A percentile compares a stretch with the other conserved stretches of the same genome.
Evolutionary conservation across 2,797 vertebrate species (phyloP).

Genomic region (Neomorphus geoffroyi): DNA sequence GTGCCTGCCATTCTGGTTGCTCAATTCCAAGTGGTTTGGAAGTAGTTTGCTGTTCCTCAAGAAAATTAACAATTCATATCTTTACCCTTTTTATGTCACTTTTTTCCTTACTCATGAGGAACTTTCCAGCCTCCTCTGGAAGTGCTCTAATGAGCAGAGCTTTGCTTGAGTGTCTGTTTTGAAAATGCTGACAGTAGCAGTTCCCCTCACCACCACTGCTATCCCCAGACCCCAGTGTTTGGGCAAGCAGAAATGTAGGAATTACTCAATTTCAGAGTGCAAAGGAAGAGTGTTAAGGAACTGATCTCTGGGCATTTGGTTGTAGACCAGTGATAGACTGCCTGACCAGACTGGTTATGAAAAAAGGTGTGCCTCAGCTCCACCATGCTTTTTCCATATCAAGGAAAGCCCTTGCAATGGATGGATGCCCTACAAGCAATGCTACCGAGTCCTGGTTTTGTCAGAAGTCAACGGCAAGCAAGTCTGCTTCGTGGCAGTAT

Average conservation of each 20-base stretch:
- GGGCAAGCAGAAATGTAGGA: background rate
- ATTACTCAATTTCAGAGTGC: background rate
- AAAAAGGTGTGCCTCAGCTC: background rate
- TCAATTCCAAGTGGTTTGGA: background rate
- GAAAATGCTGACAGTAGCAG: background rate
- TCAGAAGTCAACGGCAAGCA: fast-evolving
- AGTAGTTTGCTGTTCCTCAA: background rate
- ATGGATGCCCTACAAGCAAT: background rate
- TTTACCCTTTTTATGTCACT: background rate
- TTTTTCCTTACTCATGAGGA: background rate
- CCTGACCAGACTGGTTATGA: background rate
- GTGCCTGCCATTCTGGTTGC: background rate
- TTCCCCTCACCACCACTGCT: fast-evolving
- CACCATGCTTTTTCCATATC: fast-evolving
- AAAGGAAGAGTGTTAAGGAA: background rate
- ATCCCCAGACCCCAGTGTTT: background rate
- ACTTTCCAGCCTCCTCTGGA: background rate
- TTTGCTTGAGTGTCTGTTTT: background rate
- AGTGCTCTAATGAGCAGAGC: background rate
- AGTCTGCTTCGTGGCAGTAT: background rate
- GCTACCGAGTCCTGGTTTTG: background rate
- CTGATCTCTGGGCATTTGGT: background rate
- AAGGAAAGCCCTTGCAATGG: background rate
- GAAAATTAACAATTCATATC: background rate
- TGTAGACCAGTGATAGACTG: background rate